Evolutionary conservation across 2,113 vertebrate species (phyloP).

Genomic region (Petromus typicus): DNA sequence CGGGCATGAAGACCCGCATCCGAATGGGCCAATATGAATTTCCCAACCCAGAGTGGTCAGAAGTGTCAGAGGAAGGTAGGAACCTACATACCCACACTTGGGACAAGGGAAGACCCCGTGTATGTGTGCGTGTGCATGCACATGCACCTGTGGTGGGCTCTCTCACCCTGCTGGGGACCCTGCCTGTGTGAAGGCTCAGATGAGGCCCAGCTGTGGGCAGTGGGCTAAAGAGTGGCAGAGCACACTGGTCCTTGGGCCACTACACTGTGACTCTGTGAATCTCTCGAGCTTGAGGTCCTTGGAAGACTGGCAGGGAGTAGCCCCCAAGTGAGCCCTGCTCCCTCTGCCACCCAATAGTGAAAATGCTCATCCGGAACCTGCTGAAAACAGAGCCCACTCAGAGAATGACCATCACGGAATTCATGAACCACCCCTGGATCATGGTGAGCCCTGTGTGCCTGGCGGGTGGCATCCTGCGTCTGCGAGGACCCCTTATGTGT

Average conservation of each 20-base stretch:
- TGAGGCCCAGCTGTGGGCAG: background rate
- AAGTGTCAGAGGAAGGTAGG: slow-evolving; percentile 97
- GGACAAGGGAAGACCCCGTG: background rate
- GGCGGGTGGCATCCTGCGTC: background rate
- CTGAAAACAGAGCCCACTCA: slow-evolving; percentile 98
- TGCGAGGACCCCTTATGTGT: background rate
- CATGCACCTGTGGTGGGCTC: fast-evolving
- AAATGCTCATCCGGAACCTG: slow-evolving; percentile 95
- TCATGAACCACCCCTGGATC: slow-evolving; percentile 99
- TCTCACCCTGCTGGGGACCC: background rate
- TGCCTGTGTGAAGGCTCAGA: background rate
- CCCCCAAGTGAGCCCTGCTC: background rate
- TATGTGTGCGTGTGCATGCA: fast-evolving
- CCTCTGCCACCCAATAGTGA: slow-evolving; percentile 87
- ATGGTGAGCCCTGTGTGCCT: slow-evolving; percentile 88
- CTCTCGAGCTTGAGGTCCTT: background rate
- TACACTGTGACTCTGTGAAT: background rate
- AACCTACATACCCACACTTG: fast-evolving
- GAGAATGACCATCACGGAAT: slow-evolving; percentile 98
- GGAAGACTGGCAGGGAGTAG: background rate
- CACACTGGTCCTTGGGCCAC: background rate
- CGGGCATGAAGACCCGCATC: slow-evolving; percentile 98
- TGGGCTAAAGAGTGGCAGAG: fast-evolving
- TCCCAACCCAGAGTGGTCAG: slow-evolving; percentile 98
- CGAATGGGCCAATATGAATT: slow-evolving; percentile 98